phyloP scores from a whole-genome alignment of 2,888 invertebrate genomes.

The Amblyjoppa proteus region DNA sequence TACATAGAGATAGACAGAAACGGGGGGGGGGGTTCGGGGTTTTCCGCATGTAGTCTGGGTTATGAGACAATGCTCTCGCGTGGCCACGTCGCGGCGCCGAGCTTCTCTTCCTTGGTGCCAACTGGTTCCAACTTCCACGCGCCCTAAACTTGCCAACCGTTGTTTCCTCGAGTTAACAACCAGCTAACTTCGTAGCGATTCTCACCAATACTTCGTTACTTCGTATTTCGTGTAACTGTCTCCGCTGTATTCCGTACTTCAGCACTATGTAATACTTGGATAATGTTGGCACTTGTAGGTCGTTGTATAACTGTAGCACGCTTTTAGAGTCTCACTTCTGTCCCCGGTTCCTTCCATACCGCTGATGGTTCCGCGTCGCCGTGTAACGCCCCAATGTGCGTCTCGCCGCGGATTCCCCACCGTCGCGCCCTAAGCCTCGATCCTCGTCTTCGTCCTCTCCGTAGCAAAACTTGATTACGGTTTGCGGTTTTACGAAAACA shows the following conservation, averaged over 20 bases:
- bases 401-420: conserved; percentile 47
- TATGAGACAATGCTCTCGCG: conserved; percentile 53
- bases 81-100: conserved; percentile 21
- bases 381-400: conserved; percentile 35
- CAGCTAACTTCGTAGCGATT: conserved; percentile 81
- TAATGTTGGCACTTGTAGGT: too few relatives aligned
- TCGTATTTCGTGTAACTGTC: conserved; percentile 9
- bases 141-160: conserved; percentile 77
- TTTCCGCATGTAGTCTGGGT: not conserved
- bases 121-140: conserved; percentile 79
- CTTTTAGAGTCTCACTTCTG: too few relatives aligned
- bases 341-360: too few relatives aligned
- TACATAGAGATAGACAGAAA: not conserved
- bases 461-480: not conserved
- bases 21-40: not conserved
- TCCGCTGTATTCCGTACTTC: too few relatives aligned
- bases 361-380: conserved; percentile 45
- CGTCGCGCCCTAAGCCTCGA: not conserved
- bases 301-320: too few relatives aligned
- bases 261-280: not conserved
- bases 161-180: conserved; percentile 83
- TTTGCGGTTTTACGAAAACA: conserved; percentile 17
- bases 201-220: conserved; percentile 71
- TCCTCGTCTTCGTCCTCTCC: conserved; percentile 6
- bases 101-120: conserved; percentile 76